Conservation (phyloP, 2,797 vertebrate genomes). For the Enteromius viviparus region DNA sequence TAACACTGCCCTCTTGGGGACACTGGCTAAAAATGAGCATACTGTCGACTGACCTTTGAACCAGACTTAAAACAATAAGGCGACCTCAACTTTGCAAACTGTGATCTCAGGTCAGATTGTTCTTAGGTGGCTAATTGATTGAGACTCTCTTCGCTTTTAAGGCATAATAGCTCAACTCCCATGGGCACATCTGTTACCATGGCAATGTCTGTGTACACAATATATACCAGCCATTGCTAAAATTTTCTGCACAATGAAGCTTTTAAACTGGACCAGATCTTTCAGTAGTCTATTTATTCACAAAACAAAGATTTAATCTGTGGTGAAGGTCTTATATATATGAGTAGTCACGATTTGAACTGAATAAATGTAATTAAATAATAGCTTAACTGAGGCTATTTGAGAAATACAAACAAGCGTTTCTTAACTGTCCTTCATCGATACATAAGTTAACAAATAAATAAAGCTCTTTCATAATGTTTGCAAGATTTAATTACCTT, state of each 20-base stretch:
- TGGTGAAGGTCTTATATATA: background rate
- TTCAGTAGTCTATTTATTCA: background rate
- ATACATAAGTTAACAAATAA: background rate
- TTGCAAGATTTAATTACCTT: background rate
- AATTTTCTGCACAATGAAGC: background rate
- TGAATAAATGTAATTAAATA: background rate
- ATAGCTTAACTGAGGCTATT: background rate
- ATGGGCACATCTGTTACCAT: constrained; percentile 30
- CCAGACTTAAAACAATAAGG: constrained; percentile 15
- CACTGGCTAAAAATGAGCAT: constrained; percentile 3
- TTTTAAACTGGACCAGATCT: background rate
- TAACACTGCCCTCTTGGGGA: constrained; percentile 42
- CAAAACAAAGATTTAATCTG: background rate
- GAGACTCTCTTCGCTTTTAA: constrained; percentile 6
- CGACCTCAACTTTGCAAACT: background rate
- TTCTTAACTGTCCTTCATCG: background rate
- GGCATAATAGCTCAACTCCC: constrained; percentile 26
- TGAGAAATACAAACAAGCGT: background rate
- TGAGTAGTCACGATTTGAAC: background rate
- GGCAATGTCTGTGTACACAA: constrained; percentile 13
- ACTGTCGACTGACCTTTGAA: constrained; percentile 33
- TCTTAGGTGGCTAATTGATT: constrained; percentile 12
- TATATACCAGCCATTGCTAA: constrained; percentile 1
- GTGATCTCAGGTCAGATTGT: constrained; percentile 22
- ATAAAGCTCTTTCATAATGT: background rate